Evolutionary conservation across 92 coral and sea anemone genomes (phyloP).

Genomic region (Diadumene lineata): DNA sequence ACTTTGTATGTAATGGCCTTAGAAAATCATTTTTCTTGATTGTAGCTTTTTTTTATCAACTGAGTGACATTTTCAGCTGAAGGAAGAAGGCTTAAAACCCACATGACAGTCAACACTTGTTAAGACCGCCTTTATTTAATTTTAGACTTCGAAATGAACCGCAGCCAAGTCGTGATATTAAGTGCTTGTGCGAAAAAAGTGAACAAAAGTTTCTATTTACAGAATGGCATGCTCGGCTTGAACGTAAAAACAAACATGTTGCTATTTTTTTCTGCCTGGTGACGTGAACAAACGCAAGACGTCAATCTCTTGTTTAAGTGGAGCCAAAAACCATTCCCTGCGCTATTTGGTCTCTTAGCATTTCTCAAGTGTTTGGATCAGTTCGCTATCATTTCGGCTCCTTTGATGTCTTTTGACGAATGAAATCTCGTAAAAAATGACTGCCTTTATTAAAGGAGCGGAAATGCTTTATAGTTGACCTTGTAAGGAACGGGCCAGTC

Average conservation of each 20-base stretch:
- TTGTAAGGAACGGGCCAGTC: slow-evolving; percentile 2
- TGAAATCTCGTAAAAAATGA: slow-evolving; percentile 14
- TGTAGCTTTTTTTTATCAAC: not conserved
- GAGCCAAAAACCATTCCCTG: not conserved
- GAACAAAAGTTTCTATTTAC: slow-evolving; percentile 17
- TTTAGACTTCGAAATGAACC: not conserved
- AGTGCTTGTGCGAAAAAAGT: slow-evolving; percentile 4
- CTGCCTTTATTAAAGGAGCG: slow-evolving; percentile 11
- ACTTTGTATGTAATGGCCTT: not conserved
- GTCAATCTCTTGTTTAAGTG: slow-evolving; percentile 19
- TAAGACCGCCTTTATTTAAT: slow-evolving; percentile 15
- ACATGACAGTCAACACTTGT: slow-evolving; percentile 25
- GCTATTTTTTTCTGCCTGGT: not conserved
- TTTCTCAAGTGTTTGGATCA: slow-evolving; percentile 26
- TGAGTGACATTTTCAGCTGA: not conserved
- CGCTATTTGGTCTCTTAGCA: slow-evolving; percentile 23
- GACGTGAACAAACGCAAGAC: not conserved
- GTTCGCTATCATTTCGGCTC: slow-evolving; percentile 21
- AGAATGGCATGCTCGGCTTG: not conserved
- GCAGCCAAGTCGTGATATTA: not conserved
- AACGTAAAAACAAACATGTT: not conserved
- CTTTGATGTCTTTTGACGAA: slow-evolving; percentile 30
- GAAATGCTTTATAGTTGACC: slow-evolving; percentile 40
- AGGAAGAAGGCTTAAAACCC: not conserved
- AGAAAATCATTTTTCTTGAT: not conserved